Conservation (phyloP, 2,113 vertebrate species). For the Oenanthe melanoleuca region DNA sequence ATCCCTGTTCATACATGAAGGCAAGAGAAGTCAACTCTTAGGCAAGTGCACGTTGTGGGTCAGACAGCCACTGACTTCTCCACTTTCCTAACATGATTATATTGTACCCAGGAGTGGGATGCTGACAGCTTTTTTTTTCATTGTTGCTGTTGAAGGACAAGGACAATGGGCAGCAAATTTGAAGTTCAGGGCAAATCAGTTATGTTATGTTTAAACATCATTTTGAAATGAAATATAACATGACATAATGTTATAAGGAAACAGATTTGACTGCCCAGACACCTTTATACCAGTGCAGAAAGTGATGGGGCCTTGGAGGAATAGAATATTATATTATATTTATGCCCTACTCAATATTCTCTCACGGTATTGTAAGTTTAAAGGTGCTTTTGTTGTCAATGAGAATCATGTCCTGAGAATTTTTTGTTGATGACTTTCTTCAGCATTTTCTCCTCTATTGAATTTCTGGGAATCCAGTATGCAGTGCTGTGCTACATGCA, state of each 20-base stretch:
- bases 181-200: constrained; percentile 29
- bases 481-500: neutral
- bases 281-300: neutral
- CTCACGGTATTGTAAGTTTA: neutral
- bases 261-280: neutral
- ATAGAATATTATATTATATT: neutral
- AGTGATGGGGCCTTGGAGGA: neutral
- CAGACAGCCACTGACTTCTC: constrained; percentile 18
- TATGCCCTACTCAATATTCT: neutral
- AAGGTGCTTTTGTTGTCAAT: constrained; percentile 10
- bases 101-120: neutral
- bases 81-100: constrained; percentile 26
- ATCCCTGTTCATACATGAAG: neutral
- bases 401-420: neutral
- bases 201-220: constrained; percentile 47
- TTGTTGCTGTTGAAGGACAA: neutral
- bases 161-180: constrained; percentile 39
- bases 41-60: neutral
- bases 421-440: constrained; percentile 7
- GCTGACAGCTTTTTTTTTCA: neutral
- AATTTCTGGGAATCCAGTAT: neutral
- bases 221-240: constrained; percentile 32
- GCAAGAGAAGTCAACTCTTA: neutral
- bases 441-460: neutral
- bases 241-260: constrained; percentile 22